A percentile compares a stretch with the other conserved stretches of the same genome.
Evolutionary conservation across 2,888 invertebrate genomes (phyloP).

Genomic region (Limnephilus rhombicus): DNA sequence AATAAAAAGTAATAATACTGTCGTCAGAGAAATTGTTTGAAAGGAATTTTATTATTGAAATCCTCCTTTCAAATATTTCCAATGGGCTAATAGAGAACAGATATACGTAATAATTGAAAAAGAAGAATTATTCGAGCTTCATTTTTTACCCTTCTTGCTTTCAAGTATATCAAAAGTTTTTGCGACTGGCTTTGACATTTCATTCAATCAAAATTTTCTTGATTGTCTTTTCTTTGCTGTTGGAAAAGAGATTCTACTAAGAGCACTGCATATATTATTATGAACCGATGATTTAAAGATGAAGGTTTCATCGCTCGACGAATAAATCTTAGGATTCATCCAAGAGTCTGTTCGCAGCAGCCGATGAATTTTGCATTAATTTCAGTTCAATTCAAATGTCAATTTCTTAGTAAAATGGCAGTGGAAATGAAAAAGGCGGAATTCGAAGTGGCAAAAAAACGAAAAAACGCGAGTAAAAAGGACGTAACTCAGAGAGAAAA

Average conservation of each 20-base stretch:
- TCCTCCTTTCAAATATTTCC: neutral
- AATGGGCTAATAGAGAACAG: neutral
- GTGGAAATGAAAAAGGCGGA: constrained; percentile 1
- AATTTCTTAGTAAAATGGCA: neutral
- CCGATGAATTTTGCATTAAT: neutral
- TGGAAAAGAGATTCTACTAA: neutral
- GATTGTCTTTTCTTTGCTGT: neutral
- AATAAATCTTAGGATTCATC: neutral
- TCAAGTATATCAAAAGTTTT: neutral
- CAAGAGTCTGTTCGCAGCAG: neutral
- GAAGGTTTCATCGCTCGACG: neutral
- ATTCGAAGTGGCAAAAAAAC: neutral
- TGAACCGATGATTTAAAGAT: neutral
- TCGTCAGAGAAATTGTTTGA: neutral
- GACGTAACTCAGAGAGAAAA: neutral
- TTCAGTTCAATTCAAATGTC: neutral
- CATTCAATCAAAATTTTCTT: neutral
- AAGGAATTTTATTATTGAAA: neutral
- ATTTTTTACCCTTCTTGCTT: neutral
- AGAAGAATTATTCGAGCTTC: neutral
- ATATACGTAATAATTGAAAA: neutral
- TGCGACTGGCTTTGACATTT: neutral
- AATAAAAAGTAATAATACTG: neutral
- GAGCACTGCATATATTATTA: neutral
- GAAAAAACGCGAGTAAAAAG: neutral